A percentile compares a stretch with the other conserved stretches of the same genome.
Conservation (phyloP, 2,797 vertebrate species). For the Amniataba percoides region DNA sequence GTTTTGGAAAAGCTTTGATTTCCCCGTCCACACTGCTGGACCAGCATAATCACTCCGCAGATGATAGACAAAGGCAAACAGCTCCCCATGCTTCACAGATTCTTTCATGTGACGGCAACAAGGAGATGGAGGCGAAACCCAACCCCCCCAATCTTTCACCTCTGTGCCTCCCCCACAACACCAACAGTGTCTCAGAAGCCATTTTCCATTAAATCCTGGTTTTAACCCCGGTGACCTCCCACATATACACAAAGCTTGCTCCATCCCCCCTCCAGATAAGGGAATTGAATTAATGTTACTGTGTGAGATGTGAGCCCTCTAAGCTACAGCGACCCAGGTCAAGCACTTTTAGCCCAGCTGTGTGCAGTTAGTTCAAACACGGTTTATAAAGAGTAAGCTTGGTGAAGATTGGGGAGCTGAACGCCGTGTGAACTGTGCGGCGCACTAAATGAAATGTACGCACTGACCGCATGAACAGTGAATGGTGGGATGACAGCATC, state of each 20-base stretch:
- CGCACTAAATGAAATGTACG: constrained; percentile 33
- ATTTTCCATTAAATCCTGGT: constrained; percentile 75
- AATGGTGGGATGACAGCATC: constrained; percentile 35
- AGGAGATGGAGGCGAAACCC: constrained; percentile 25
- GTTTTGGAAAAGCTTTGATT: constrained; percentile 19
- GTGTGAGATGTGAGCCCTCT: constrained; percentile 46
- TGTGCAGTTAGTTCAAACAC: constrained; percentile 23
- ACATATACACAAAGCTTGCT: constrained; percentile 46
- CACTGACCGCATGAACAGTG: constrained; percentile 5
- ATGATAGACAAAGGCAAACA: neutral
- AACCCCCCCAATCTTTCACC: neutral
- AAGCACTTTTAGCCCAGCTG: constrained; percentile 34
- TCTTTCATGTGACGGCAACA: constrained; percentile 49
- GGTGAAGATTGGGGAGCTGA: constrained; percentile 7
- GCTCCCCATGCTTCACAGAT: neutral
- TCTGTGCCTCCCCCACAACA: constrained; percentile 63
- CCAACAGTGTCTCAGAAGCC: constrained; percentile 54
- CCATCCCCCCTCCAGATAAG: constrained; percentile 51
- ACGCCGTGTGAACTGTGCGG: constrained; percentile 26
- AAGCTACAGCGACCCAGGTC: constrained; percentile 20
- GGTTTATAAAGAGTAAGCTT: constrained; percentile 19
- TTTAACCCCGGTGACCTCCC: constrained; percentile 70
- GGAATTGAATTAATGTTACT: constrained; percentile 64
- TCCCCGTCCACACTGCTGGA: neutral
- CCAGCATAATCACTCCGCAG: neutral